phyloP scores from a whole-genome alignment of 2,113 vertebrate species.

The Platysternon megacephalum region DNA sequence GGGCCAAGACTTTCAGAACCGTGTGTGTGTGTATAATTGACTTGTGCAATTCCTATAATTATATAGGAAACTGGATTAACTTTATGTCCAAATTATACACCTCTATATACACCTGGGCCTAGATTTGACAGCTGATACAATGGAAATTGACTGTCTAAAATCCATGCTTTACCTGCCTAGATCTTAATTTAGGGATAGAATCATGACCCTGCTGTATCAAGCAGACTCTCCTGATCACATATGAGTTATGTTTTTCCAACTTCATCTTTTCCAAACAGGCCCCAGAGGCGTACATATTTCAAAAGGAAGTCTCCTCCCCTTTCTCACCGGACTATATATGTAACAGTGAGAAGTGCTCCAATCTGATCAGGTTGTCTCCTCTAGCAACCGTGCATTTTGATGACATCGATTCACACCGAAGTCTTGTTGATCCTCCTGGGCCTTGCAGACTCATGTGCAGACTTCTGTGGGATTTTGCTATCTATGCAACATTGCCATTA shows the following conservation, averaged over 20 bases:
- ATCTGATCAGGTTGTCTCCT: rapidly evolving
- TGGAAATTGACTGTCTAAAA: neutral
- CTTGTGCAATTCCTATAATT: neutral
- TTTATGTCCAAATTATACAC: neutral
- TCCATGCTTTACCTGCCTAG: rapidly evolving
- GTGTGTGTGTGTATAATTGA: neutral
- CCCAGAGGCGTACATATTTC: neutral
- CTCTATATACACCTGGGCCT: neutral
- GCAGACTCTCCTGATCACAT: neutral
- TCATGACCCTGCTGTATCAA: neutral
- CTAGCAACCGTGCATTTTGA: neutral
- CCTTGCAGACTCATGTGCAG: rapidly evolving
- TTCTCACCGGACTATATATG: neutral
- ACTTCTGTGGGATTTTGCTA: neutral
- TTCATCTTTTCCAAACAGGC: neutral
- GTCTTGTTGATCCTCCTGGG: neutral
- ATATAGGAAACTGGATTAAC: neutral
- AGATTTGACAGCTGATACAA: neutral
- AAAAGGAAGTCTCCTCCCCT: neutral
- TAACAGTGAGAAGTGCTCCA: neutral
- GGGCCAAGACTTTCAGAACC: neutral
- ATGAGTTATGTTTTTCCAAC: neutral
- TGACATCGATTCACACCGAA: neutral
- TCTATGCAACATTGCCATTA: neutral
- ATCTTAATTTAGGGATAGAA: neutral